Conservation (phyloP, 2,113 vertebrate species). For the Myiagra hebetior region DNA sequence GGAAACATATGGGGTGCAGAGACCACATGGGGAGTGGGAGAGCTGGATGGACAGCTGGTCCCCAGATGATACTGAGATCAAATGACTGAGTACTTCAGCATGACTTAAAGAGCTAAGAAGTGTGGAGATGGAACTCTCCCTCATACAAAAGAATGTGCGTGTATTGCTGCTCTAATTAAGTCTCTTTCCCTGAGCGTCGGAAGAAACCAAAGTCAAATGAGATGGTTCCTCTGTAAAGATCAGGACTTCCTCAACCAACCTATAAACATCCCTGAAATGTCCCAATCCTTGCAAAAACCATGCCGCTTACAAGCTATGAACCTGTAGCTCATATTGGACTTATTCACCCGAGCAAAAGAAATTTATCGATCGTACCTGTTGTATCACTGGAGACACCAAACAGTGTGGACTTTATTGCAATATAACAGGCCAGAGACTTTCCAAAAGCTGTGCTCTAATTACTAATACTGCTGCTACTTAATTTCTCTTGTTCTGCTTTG, state of each 20-base stretch:
- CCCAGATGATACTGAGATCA: constrained; percentile 61
- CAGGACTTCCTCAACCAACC: neutral
- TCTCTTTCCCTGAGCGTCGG: neutral
- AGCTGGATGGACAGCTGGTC: constrained; percentile 48
- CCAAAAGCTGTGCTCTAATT: neutral
- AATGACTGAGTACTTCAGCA: constrained; percentile 61
- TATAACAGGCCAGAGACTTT: neutral
- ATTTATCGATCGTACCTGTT: neutral
- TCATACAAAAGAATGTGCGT: neutral
- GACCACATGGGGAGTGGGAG: constrained; percentile 53
- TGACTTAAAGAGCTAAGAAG: constrained; percentile 40
- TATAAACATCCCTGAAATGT: neutral
- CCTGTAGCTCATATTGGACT: neutral
- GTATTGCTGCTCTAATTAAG: constrained; percentile 1
- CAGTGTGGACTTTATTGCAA: accelerated
- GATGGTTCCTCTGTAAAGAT: neutral
- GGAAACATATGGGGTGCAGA: constrained; percentile 64
- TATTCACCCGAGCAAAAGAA: neutral
- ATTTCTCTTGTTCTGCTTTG: neutral
- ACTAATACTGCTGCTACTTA: neutral
- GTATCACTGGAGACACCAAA: neutral
- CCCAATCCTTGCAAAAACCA: neutral
- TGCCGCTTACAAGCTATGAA: neutral
- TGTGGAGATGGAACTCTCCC: constrained; percentile 35
- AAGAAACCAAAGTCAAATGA: neutral